Evolutionary conservation across 1,140 invertebrate genomes (phyloP).

Genomic region (Drosophila lacertosa): DNA sequence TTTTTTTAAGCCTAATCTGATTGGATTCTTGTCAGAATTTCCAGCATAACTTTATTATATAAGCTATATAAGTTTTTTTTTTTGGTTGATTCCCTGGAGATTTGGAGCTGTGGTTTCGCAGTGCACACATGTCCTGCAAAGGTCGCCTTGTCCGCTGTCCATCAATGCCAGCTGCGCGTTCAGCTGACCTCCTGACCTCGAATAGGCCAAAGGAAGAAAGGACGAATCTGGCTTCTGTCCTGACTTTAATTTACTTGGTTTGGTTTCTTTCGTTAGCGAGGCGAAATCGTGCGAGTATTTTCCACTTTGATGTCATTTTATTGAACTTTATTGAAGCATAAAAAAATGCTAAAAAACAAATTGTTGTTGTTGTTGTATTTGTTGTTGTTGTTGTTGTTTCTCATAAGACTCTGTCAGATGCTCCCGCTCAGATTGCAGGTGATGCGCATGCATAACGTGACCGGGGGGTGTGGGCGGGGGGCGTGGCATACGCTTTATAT

Average conservation of each 20-base stretch:
- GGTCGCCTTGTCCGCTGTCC: constrained; percentile 38
- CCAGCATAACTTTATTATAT: no score
- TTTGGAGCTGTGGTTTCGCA: background rate
- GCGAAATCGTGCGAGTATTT: constrained; percentile 33
- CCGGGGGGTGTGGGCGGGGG: background rate
- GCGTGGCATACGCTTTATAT: constrained; percentile 8
- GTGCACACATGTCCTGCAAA: constrained; percentile 4
- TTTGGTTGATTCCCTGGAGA: background rate
- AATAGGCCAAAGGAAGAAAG: constrained; percentile 5
- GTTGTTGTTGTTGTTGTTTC: constrained; percentile 12
- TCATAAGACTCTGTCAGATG: constrained; percentile 7
- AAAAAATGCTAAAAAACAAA: constrained; percentile 61
- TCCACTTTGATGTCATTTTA: constrained; percentile 69
- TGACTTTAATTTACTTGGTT: constrained; percentile 62
- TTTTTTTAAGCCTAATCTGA: no score
- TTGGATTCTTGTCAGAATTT: background rate
- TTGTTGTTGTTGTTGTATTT: constrained; percentile 16
- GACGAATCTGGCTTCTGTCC: background rate
- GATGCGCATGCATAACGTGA: constrained; percentile 15
- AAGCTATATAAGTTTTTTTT: no score
- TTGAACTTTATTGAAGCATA: constrained; percentile 78
- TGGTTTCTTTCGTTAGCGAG: constrained; percentile 26
- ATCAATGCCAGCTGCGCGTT: constrained; percentile 51
- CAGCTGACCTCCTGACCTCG: constrained; percentile 21
- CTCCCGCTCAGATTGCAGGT: constrained; percentile 35